Percentiles rank a stretch among this genome's conserved stretches.
phyloP scores from a whole-genome alignment of 1,140 invertebrate genomes.

The Portunus trituberculatus region DNA sequence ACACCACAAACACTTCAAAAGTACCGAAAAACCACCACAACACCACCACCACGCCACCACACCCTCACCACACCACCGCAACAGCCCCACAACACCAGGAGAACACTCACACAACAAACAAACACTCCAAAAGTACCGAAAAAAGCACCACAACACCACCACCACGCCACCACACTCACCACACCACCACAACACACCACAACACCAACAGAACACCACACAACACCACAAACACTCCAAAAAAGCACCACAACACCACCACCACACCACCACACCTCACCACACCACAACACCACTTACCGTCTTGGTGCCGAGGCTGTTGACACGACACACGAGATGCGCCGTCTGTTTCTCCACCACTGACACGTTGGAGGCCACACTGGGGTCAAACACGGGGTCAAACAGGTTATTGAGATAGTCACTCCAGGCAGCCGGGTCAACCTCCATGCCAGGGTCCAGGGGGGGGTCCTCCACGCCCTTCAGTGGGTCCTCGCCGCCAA shows the following conservation, averaged over 20 bases:
- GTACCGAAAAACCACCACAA: background rate
- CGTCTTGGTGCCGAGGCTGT: conserved; percentile 78
- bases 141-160: background rate
- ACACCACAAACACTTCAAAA: too few relatives aligned
- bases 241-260: background rate
- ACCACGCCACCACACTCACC: background rate
- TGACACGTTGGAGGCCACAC: conserved; percentile 71
- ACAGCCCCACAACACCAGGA: background rate
- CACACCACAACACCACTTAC: conserved; percentile 51
- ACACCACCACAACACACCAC: background rate
- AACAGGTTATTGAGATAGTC: conserved; percentile 76
- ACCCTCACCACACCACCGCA: too few relatives aligned
- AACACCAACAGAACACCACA: background rate
- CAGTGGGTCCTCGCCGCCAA: background rate
- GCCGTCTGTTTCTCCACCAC: conserved; percentile 76
- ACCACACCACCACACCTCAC: background rate
- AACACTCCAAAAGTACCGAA: too few relatives aligned
- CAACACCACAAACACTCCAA: too few relatives aligned
- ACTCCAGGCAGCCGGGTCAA: conserved; percentile 70
- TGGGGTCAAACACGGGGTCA: conserved; percentile 76
- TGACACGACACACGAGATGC: conserved; percentile 76
- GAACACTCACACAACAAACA: background rate
- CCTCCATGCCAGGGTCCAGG: background rate
- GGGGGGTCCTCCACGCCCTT: background rate
- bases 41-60: background rate